Base-by-base conservation (phyloP, 2,888 invertebrate species). In the Morinoia aosen region DNA sequence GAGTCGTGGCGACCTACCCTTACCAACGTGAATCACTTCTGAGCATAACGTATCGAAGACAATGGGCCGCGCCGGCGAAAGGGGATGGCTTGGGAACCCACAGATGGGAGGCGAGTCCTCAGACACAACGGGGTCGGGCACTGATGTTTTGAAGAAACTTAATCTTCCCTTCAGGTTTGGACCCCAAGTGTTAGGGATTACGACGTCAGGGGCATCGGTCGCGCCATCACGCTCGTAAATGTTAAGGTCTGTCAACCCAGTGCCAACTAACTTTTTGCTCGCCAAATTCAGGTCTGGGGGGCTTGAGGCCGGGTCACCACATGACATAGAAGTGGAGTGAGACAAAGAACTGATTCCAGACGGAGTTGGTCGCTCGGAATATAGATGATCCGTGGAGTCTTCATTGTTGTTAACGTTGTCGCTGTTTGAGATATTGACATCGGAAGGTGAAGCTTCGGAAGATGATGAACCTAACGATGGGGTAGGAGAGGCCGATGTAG, bases 331-430 rank as follows among this genome's bases (percentile, higher is more conserved):
- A 12, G 93, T 93, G 57, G 93, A 93, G 16, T 93, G 93, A 33
- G 93, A 93, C 48, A 93, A 57, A 12, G 93, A 93, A 57, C 93
- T 93, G 56, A 56, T 93, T 33, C 93, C 93, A 56, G 93, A 93
- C 25, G 93, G 93, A 56, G 93, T 93, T 10, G 93, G 93, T 57
- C 93, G 56, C n/a, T 93, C 93, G 12, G 93, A 93, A 25, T 57
- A 33, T 0, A 93, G 48, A 7, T 11, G 57, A 12, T 93, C 93
- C 48, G 93, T 57, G 25, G 93, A 93, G 48, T 93, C 93, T 57
- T 93, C 93, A 57, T 95, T 95, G 33, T 95, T 95, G 64, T 95
- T 95, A 0, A 64, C 40, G 40, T 95, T 95, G 64, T 95, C 95
- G n/a, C 61, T 95, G 64, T 95, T 64, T 16, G 64, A 64, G 64